These are phyloP conservation scores for Hermatobates lingyangjiaoensis DNA, from an alignment of 1,140 invertebrate genomes.

Conservation along the genomic window DNA sequence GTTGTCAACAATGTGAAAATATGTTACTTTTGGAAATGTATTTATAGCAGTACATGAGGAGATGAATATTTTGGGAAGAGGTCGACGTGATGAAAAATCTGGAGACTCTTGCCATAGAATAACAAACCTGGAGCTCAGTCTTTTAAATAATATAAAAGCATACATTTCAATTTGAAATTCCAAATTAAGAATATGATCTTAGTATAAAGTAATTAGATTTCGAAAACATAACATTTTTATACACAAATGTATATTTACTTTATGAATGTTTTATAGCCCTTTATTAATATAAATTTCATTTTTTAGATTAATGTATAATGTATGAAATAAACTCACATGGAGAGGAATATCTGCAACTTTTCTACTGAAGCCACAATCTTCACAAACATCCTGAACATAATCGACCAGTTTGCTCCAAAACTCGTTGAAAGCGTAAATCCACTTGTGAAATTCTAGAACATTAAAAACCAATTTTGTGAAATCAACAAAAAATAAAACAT, in stretches of 20 bases:
- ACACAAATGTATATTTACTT: background rate
- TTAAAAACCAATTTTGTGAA: background rate
- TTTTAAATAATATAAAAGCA: too few relatives aligned
- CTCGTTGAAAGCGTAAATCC: constrained; percentile 2
- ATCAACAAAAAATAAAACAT: too few relatives aligned
- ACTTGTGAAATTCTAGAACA: background rate
- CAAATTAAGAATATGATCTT: too few relatives aligned
- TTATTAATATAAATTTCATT: background rate
- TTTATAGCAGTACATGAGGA: too few relatives aligned
- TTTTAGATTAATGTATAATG: background rate
- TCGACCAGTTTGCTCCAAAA: constrained; percentile 1
- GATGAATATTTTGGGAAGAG: too few relatives aligned
- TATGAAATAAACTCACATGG: constrained; percentile 1
- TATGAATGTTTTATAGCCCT: background rate
- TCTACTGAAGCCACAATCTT: constrained; percentile 8
- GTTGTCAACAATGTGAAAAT: too few relatives aligned
- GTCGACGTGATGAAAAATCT: too few relatives aligned
- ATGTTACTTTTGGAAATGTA: too few relatives aligned
- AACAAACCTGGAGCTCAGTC: too few relatives aligned
- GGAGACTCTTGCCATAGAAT: too few relatives aligned
- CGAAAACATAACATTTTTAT: background rate
- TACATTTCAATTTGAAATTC: too few relatives aligned
- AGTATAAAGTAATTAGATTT: background rate
- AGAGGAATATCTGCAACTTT: constrained; percentile 10
- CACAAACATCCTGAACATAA: constrained; percentile 6